Evolutionary conservation across 2,113 vertebrate genomes (phyloP).

Genomic region (Malurus cyaneus): DNA sequence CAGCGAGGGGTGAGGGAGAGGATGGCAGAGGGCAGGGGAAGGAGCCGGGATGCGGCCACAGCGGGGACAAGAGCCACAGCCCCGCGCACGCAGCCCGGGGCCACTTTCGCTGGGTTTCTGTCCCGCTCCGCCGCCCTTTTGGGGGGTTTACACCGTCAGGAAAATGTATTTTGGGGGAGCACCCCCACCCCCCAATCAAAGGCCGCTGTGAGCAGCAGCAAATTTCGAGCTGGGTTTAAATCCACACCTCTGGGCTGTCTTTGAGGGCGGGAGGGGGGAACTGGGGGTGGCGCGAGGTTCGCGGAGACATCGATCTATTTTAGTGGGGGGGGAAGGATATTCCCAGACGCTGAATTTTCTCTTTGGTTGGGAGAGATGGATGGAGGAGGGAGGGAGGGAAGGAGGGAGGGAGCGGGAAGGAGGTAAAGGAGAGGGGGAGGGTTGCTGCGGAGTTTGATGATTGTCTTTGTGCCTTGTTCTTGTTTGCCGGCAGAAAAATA

Average conservation of each 20-base stretch:
- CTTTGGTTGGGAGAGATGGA: conserved; percentile 47
- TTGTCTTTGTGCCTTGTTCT: too few relatives aligned
- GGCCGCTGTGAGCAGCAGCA: background rate
- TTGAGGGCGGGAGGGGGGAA: background rate
- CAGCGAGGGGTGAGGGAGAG: background rate
- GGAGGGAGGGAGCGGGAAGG: too few relatives aligned
- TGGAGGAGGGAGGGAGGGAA: background rate
- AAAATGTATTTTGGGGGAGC: background rate
- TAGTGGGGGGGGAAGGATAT: background rate
- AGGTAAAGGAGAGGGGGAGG: too few relatives aligned
- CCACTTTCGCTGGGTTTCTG: background rate
- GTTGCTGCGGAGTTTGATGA: too few relatives aligned
- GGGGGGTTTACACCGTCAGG: background rate
- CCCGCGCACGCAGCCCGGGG: background rate
- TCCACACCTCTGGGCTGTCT: background rate
- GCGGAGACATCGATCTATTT: background rate
- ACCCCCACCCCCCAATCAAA: background rate
- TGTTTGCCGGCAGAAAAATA: too few relatives aligned
- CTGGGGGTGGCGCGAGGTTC: background rate
- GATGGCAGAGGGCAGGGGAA: background rate
- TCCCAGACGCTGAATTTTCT: conserved; percentile 19
- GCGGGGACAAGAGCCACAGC: background rate
- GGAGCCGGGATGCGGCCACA: background rate
- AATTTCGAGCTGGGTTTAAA: background rate
- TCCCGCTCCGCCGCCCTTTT: rapidly evolving